Evolutionary conservation across 2,797 vertebrate genomes (phyloP), one percentile per base, ranked within the genome.

Genomic region (Pampus argenteus): DNA sequence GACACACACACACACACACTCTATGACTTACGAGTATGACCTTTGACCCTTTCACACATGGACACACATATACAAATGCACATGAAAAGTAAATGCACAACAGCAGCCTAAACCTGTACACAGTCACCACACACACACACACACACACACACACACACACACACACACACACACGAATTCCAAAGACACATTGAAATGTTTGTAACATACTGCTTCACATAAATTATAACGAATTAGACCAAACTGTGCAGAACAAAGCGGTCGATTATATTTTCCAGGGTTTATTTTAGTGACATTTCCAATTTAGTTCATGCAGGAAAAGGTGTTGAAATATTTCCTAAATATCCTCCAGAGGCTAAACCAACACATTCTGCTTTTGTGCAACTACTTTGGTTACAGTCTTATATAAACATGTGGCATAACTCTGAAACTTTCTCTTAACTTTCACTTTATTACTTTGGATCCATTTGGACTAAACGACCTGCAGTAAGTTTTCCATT

Each of bases 21-120:
- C 6, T 4, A 9, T 54, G 47, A 48, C 56, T 58, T 31, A 42
- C n/a, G 4, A n/a, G 38, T 23, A 10, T 50, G 59, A 75, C 64
- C 42, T 51, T 48, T 34, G 36, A 75, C 48, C 64, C 42, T 51
- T 48, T 34, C 29, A 75, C 48, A 77, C 31, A 13, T 40, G 49
- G 59, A 45, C 50, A 40, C 23, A 58, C 15, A 22, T 1, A 50
- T 34, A 9, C 31, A 52, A 5, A 26, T 15, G 2, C 29, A 23
- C 28, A 28, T 10, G 3, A 13, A 34, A n/a, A 61, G 9, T 20
- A 26, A 29, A 51, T 56, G 40, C 50, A 76, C 1, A 63, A 29
- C 45, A 22, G 57, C 10, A 26, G 29, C 36, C 10, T n/a, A 4
- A 61, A 48, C 22, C 34, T 42, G 15, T 13, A 50, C 56, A 22